Base-by-base conservation (phyloP, 2,888 invertebrate species). In the Drosophila affinis region DNA sequence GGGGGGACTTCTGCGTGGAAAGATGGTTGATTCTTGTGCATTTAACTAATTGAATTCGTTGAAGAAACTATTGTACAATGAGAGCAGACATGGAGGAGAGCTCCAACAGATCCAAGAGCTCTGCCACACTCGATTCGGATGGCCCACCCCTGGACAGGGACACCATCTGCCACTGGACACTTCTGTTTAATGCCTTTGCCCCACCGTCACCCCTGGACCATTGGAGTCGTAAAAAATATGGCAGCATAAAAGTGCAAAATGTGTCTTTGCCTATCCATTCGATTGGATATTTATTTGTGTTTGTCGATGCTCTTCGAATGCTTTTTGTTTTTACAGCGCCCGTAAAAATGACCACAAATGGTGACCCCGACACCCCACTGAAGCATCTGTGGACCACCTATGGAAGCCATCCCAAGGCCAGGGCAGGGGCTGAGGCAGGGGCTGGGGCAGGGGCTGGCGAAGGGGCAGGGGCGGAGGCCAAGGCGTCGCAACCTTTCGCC, bases 321-420 rank as follows among this genome's bases (percentile, higher is more conserved):
- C 56, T 76, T 71, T 76, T 87, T 87, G 81, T 84, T 84, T 87
- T 82, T 84, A 82, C 84, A 76, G 61, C 85, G 78, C 75, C 77
- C 85, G 84, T 84, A 79, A 87, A 84, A 87, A 67, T 83, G 82
- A 87, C 82, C 82, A 77, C 87, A 87, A 85, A 81, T 78, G 82
- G 61, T 56, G 44, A 69, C 68, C 14, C 44, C 32, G 5, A 0
- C 34, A 5, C 24, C 24, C 24, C 24, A 24, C 12, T 39, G 39
- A 39, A 39, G 0, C 39, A 39, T 7, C 39, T 39, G 39, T 39
- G n/a, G 39, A 39, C 39, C 39, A 39, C 39, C 39, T 39, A n/a
- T n/a, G 14, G 39, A 29, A 7, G 9, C 29, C 29, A 29, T 9
- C 7, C 7, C 29, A 29, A 29, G 29, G 29, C 29, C 2, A 7